Base-by-base conservation (phyloP, 92 coral and sea anemone genomes). In the Heliopora coerulea region DNA sequence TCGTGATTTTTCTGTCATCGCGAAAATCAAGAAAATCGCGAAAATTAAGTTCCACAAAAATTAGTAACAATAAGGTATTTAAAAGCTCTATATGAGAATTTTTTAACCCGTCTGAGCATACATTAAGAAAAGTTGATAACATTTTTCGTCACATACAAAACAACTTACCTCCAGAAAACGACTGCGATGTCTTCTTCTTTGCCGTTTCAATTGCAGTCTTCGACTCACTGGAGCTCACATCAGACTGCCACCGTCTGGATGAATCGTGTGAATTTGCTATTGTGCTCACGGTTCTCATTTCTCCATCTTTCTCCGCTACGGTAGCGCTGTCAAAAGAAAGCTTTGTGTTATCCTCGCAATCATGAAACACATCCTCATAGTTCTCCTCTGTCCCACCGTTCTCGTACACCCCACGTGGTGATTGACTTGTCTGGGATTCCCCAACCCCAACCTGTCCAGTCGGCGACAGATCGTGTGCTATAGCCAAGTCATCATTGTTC, bases 121-220 rank as follows among this genome's bases (percentile, higher is more conserved):
- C 42, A 37, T 5, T 37, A 37, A 5, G 6, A 5, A 5, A 37
- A 4, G 12, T 37, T 37, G 5, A 5, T 4, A 37, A 4, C 42
- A 5, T 12, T 37, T 5, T 5, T 4, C 6, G 5, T 4, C 42
- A 46, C 17, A 46, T 6, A 46, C n/a, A 46, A 46, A 8, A 23
- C 7, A 17, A 56, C 61, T 3, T 68, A 70, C 77, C 77, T 70
- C 63, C 77, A 52, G 77, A 54, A 31, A 70, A 70, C 10, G 77
- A 70, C 9, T 32, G 40, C 9, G 74, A 21, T 27, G 29, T 70
- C 19, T 52, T 33, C 35, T 70, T 24, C 48, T 15, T 50, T 0
- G 29, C 49, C 9, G n/a, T 70, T 13, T 34, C 31, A 19, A 70
- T 52, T 33, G 63, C 77, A 32, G 15, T 0, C 42, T 1, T 9